Evolutionary conservation across 2,113 vertebrate species (phyloP).

Genomic region (Ancistrus triradiatus): DNA sequence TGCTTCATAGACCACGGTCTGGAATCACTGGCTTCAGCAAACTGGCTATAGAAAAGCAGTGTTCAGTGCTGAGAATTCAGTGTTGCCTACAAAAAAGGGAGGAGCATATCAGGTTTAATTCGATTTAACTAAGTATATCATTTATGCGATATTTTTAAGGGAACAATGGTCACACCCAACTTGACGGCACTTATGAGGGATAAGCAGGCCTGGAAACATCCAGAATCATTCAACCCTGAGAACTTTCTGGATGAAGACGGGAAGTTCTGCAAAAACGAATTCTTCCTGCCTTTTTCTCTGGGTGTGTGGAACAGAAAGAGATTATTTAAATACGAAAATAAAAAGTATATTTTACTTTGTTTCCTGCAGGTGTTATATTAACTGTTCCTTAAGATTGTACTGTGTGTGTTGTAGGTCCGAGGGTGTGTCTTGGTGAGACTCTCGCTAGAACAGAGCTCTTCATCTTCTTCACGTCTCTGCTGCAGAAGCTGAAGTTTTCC

Average conservation of each 20-base stretch:
- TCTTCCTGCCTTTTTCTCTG: constrained; percentile 25
- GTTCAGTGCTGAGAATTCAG: no score
- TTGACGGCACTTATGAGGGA: constrained; percentile 59
- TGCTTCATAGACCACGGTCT: no score
- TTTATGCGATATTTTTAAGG: no score
- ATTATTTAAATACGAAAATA: no score
- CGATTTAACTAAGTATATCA: no score
- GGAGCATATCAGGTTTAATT: no score
- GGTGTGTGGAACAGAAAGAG: background rate
- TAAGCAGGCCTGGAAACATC: constrained; percentile 63
- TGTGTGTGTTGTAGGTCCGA: constrained; percentile 53
- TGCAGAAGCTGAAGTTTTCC: constrained; percentile 68
- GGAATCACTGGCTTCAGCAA: no score
- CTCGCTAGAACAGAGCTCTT: constrained; percentile 31
- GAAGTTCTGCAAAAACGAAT: constrained; percentile 27
- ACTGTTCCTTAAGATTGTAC: no score
- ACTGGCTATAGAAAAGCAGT: no score
- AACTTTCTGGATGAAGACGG: constrained; percentile 61
- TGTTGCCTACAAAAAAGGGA: no score
- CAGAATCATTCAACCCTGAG: constrained; percentile 64
- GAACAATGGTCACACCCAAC: constrained; percentile 55
- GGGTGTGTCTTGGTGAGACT: background rate
- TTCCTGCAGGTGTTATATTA: no score
- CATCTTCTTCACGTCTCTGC: constrained; percentile 54
- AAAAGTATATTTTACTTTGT: no score